Evolutionary conservation across 2,888 invertebrate genomes (phyloP).

Genomic region (Ichneumoninae sp.): DNA sequence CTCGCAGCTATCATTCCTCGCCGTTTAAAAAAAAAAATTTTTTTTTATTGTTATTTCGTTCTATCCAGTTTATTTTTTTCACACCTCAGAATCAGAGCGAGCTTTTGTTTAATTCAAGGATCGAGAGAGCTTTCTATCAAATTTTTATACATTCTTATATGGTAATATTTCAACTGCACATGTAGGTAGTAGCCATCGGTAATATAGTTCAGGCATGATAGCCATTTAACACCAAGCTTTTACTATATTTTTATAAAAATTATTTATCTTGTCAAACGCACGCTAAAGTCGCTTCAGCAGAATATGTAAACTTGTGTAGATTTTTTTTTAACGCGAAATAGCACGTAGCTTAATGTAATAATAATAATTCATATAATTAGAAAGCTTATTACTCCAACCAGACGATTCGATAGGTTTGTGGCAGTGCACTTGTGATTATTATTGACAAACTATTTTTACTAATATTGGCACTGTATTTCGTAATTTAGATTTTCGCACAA

Average conservation of each 20-base stretch:
- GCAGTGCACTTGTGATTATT: not conserved
- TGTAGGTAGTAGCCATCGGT: not conserved
- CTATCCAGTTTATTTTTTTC: not conserved
- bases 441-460: no score
- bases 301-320: not conserved
- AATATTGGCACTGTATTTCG: not conserved
- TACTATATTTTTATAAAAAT: not conserved
- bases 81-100: no score
- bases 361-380: not conserved
- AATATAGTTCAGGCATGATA: not conserved
- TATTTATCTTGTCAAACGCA: not conserved
- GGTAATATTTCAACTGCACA: not conserved
- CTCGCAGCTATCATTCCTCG: constrained; percentile 1
- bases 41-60: not conserved
- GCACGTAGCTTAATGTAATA: not conserved
- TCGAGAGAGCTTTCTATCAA: not conserved
- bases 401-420: not conserved
- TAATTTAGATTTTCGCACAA: not conserved
- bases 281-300: not conserved
- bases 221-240: not conserved
- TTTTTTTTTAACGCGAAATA: not conserved
- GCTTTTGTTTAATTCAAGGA: no score
- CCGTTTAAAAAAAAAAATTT: no score
- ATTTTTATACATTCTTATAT: not conserved
- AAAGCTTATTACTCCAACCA: not conserved